A percentile compares a stretch with the other conserved stretches of the same genome.
These are phyloP conservation scores for Riptortus pedestris DNA, from an alignment of 1,140 invertebrate species.

Conservation along the genomic window DNA sequence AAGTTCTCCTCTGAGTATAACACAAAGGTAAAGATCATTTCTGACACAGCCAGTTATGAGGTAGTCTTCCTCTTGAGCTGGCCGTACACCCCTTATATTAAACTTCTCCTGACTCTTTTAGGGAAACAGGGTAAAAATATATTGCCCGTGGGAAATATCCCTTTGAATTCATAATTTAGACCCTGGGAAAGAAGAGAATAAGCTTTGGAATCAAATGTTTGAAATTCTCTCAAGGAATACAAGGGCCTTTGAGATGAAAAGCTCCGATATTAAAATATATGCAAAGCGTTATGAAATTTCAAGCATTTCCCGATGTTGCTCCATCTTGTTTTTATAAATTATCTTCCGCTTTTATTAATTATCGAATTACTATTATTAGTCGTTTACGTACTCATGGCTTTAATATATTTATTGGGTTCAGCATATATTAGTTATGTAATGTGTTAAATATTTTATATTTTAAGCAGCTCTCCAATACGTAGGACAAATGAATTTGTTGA, in stretches of 20 bases:
- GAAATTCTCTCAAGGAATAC: not conserved
- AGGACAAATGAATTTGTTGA: no score
- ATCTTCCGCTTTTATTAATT: no score
- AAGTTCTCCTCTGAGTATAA: no score
- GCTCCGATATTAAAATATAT: slow-evolving; percentile 6
- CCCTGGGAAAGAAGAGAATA: not conserved
- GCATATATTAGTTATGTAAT: no score
- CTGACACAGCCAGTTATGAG: not conserved
- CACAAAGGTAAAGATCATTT: not conserved
- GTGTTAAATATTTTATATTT: no score
- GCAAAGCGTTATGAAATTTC: slow-evolving; percentile 12
- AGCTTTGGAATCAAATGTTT: slow-evolving; percentile 12
- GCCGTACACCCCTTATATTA: slow-evolving; percentile 9
- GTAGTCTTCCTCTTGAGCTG: not conserved
- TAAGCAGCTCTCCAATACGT: no score
- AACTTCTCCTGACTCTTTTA: slow-evolving; percentile 12
- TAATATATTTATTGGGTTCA: no score
- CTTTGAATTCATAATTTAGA: slow-evolving; percentile 18
- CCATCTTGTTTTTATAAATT: no score
- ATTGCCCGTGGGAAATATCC: slow-evolving; percentile 16
- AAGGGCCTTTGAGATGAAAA: not conserved
- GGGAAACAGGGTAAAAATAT: slow-evolving; percentile 18
- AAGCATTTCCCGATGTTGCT: no score
- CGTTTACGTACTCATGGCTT: no score
- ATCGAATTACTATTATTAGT: no score